Base-by-base conservation (phyloP, 2,113 vertebrate genomes). In the Lepidothrix coronata region DNA sequence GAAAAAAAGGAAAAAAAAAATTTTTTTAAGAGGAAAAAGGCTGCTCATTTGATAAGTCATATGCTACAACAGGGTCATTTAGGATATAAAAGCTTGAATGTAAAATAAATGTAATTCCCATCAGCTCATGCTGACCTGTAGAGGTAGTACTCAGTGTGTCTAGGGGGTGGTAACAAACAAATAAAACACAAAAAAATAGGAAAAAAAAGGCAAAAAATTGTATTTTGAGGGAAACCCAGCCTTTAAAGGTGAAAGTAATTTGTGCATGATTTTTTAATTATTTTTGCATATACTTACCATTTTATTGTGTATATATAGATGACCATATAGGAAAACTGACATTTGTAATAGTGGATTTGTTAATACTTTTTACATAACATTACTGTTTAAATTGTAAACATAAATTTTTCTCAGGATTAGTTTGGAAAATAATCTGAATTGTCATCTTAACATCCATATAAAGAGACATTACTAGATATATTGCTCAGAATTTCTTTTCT, bases 341-440 rank as follows among this genome's bases (percentile, higher is more conserved):
- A 98, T 98, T 98, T 98, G 98, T 98, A 98, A 98, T 98, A 97
- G 98, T 98, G 98, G 97, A 98, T 98, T 98, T 98, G 98, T 98
- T 98, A 98, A 98, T 98, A 98, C 98, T 98, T 98, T 98, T 98
- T 98, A 98, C 98, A 98, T 98, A 97, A 98, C 97, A 98, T 98
- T 97, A 97, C 97, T 97, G 97, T 98, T 98, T 98, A 98, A 98
- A 98, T 97, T 96, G 97, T 98, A 98, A 98, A 98, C 97, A 97
- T 96, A 91, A 95, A 96, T 98, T 98, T 98, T 98, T 98, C 97
- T 98, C 97, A 98, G 97, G 98, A 98, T 97, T 97, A 98, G 97
- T 98, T 98, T 97, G 96, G 96, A 97, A 96, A 97, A 97, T 96
- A 97, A 97, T 97, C 96, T 97, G 96, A 98, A 95, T 97, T 97